Percentiles rank a stretch among this genome's conserved stretches.
phyloP scores from a whole-genome alignment of 2,113 vertebrate genomes.

The Caracal caracal region DNA sequence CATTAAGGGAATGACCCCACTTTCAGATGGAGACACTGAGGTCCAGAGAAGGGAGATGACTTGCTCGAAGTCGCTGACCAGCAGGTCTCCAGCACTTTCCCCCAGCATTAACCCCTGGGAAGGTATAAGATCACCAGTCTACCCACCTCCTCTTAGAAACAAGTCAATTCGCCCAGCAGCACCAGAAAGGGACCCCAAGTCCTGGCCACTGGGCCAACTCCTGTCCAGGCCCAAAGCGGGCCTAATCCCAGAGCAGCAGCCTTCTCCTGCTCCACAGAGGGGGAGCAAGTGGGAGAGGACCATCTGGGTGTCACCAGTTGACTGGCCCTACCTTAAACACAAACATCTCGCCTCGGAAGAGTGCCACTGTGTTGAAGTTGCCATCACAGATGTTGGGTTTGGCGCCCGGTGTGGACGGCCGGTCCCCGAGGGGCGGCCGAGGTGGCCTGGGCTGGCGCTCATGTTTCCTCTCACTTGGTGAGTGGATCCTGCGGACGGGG shows the following conservation, averaged over 20 bases:
- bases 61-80: background rate
- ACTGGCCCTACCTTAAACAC: constrained; percentile 95
- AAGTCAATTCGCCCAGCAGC: background rate
- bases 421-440: constrained; percentile 91
- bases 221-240: background rate
- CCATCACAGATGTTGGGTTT: constrained; percentile 99
- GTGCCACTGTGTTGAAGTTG: constrained; percentile 98
- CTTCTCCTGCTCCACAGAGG: background rate
- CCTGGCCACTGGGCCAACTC: background rate
- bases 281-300: background rate
- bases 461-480: constrained; percentile 93
- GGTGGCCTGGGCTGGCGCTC: constrained; percentile 93
- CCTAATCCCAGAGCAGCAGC: background rate
- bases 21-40: background rate
- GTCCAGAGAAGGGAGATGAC: background rate
- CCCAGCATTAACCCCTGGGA: background rate
- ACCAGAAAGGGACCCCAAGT: background rate
- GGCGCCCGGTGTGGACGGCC: constrained; percentile 91
- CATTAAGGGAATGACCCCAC: background rate
- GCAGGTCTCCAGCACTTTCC: background rate
- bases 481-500: constrained; percentile 92
- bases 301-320: background rate
- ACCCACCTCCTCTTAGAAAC: background rate
- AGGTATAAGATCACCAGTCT: background rate
- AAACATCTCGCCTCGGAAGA: constrained; percentile 99